Evolutionary conservation across 2,888 invertebrate genomes (phyloP).

Genomic region (Graphium colonna): DNA sequence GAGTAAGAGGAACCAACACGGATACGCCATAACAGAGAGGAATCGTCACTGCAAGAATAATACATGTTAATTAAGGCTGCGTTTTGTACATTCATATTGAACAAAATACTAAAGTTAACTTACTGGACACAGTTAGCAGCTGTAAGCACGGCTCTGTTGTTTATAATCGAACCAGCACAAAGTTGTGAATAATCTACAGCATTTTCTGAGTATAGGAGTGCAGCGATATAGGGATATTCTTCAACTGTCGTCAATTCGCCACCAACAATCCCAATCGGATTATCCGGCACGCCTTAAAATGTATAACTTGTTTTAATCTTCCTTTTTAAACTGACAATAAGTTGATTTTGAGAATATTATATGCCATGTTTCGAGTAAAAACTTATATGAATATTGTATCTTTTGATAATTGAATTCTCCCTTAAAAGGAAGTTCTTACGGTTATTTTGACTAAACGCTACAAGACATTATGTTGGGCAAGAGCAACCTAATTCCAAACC

Average conservation of each 20-base stretch:
- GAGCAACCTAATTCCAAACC: too few relatives aligned
- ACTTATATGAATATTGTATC: too few relatives aligned
- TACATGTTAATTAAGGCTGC: too few relatives aligned
- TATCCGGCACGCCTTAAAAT: background rate
- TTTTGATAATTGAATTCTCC: too few relatives aligned
- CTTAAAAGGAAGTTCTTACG: too few relatives aligned
- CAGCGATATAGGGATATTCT: background rate
- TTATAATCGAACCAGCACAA: background rate
- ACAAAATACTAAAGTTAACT: background rate
- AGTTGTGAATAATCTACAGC: background rate
- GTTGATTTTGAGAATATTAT: too few relatives aligned
- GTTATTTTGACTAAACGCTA: too few relatives aligned
- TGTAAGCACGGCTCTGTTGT: background rate
- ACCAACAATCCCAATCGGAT: background rate
- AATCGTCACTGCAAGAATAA: background rate
- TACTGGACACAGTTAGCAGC: background rate
- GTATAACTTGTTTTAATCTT: too few relatives aligned
- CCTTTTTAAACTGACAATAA: too few relatives aligned
- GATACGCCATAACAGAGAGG: slow-evolving; percentile 32
- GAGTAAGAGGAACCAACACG: slow-evolving; percentile 39
- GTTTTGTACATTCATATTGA: too few relatives aligned
- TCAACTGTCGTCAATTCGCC: background rate
- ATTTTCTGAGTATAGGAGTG: background rate
- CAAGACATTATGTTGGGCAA: too few relatives aligned
- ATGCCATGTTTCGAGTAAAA: too few relatives aligned